Percentiles rank a stretch among this genome's conserved stretches.
These are phyloP conservation scores for Muscicapa striata DNA, from an alignment of 2,797 vertebrate genomes.

Conservation along the genomic window DNA sequence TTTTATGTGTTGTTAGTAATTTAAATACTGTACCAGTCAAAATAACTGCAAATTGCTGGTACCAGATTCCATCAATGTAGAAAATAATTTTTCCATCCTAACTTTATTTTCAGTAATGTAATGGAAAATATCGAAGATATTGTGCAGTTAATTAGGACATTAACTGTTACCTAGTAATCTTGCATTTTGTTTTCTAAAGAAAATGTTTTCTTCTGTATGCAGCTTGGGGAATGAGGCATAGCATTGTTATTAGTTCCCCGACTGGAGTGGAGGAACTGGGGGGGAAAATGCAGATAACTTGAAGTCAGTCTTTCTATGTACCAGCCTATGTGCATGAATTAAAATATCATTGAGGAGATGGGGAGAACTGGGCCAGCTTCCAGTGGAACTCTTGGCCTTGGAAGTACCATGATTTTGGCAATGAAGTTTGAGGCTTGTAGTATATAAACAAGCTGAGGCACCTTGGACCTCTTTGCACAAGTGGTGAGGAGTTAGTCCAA, in stretches of 20 bases:
- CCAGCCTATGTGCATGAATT: background rate
- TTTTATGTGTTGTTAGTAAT: constrained; percentile 56
- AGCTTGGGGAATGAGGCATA: background rate
- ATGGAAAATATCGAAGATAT: background rate
- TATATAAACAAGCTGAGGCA: background rate
- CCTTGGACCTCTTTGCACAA: background rate
- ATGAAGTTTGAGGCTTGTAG: background rate
- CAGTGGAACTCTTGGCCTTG: background rate
- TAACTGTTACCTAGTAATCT: background rate
- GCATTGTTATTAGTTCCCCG: background rate
- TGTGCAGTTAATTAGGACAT: constrained; percentile 26
- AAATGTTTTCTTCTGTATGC: background rate
- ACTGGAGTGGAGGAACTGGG: background rate
- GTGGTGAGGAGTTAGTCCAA: background rate
- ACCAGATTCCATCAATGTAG: constrained; percentile 20
- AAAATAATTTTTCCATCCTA: background rate
- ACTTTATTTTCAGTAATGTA: constrained; percentile 16
- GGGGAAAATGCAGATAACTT: background rate
- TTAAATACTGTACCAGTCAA: constrained; percentile 50
- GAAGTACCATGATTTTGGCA: background rate
- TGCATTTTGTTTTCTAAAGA: background rate
- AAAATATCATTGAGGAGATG: background rate
- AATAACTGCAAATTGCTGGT: constrained; percentile 53
- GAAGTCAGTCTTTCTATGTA: background rate
- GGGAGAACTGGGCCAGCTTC: background rate